A percentile compares a stretch with the other conserved stretches of the same genome.
Conservation (phyloP, 2,888 invertebrate species). For the Dynastes grantii region DNA sequence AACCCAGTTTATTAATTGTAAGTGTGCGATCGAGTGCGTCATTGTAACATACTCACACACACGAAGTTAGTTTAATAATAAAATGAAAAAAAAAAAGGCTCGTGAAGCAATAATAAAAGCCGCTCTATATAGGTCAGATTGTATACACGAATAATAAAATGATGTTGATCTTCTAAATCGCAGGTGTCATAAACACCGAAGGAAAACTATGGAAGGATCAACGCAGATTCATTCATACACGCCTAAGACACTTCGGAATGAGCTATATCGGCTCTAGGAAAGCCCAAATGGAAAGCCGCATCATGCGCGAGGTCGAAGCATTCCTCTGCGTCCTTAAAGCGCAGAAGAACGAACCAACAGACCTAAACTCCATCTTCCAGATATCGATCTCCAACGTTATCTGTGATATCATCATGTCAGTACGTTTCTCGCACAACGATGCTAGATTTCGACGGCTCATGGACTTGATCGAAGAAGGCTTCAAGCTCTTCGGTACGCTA, state of each 20-base stretch:
- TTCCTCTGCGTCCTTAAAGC: slow-evolving; percentile 79
- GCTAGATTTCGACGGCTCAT: slow-evolving; percentile 85
- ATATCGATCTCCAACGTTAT: slow-evolving; percentile 92
- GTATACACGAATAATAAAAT: background rate
- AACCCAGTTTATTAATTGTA: slow-evolving; percentile 54
- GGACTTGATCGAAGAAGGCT: slow-evolving; percentile 92
- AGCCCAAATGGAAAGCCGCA: slow-evolving; percentile 87
- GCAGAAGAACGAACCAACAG: slow-evolving; percentile 79
- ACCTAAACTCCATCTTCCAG: slow-evolving; percentile 83
- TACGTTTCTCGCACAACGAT: slow-evolving; percentile 86
- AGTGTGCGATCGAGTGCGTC: slow-evolving; percentile 41
- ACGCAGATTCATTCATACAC: slow-evolving; percentile 88
- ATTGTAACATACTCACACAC: slow-evolving; percentile 35
- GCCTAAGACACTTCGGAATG: slow-evolving; percentile 90
- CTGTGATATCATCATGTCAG: slow-evolving; percentile 92
- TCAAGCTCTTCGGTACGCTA: slow-evolving; percentile 88
- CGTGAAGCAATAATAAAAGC: slow-evolving; percentile 33
- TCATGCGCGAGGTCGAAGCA: slow-evolving; percentile 87
- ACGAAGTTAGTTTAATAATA: slow-evolving; percentile 40
- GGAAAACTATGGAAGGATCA: slow-evolving; percentile 94
- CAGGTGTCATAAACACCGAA: slow-evolving; percentile 92
- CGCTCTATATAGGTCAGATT: slow-evolving; percentile 47
- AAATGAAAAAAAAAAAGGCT: slow-evolving; percentile 13
- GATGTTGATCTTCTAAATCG: background rate
- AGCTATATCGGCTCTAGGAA: slow-evolving; percentile 87